Evolutionary conservation across 2,797 vertebrate species (phyloP).

Genomic region (Helostoma temminkii): DNA sequence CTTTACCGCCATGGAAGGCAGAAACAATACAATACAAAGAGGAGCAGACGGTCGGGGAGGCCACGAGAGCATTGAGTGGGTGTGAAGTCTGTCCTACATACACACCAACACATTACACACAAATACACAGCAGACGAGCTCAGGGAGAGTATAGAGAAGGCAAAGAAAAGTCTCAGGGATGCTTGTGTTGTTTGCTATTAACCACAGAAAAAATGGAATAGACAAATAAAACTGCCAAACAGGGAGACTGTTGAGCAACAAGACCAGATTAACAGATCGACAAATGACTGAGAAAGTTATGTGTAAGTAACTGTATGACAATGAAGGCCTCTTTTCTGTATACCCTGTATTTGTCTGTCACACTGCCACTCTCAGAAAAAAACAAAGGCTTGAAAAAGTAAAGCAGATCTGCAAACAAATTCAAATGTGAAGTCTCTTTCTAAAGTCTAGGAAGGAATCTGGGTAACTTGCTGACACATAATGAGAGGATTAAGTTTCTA

Average conservation of each 20-base stretch:
- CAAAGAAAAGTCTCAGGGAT: constrained; percentile 25
- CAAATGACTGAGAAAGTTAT: constrained; percentile 31
- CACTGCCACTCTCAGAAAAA: constrained; percentile 9
- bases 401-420: constrained; percentile 43
- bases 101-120: constrained; percentile 43
- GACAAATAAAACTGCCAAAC: constrained; percentile 44
- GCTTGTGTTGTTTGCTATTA: constrained; percentile 15
- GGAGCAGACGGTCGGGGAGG: constrained; percentile 54
- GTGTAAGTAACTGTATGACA: not conserved
- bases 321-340: constrained; percentile 18
- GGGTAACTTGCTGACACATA: constrained; percentile 52
- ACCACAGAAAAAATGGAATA: constrained; percentile 27
- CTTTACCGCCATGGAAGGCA: constrained; percentile 46
- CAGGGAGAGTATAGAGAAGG: constrained; percentile 36
- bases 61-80: constrained; percentile 43
- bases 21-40: constrained; percentile 51
- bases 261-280: constrained; percentile 10
- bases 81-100: constrained; percentile 48
- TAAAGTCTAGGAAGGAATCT: constrained; percentile 43
- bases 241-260: constrained; percentile 22
- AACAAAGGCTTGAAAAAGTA: constrained; percentile 24
- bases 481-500: constrained; percentile 54
- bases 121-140: constrained; percentile 30
- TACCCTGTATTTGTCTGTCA: constrained; percentile 5
- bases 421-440: constrained; percentile 39